Evolutionary conservation across 1,140 invertebrate genomes (phyloP).

Genomic region (Littorina saxatilis): DNA sequence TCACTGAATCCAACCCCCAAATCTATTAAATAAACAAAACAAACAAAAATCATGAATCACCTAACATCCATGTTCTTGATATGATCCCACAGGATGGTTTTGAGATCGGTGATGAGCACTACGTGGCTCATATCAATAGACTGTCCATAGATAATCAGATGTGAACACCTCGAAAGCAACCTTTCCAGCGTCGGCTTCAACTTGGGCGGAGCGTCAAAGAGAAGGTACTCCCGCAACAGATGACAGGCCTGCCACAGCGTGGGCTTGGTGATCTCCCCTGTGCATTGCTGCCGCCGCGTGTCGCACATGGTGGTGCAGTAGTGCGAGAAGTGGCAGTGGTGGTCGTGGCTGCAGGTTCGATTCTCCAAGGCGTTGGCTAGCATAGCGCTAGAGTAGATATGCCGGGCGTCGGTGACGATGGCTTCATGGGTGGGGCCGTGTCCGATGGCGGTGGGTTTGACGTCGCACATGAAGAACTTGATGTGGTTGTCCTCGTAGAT

Average conservation of each 20-base stretch:
- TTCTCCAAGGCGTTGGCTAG: constrained; percentile 43
- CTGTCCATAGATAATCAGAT: constrained; percentile 31
- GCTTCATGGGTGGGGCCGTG: constrained; percentile 56
- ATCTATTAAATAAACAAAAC: no score
- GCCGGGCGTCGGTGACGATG: constrained; percentile 48
- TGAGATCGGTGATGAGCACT: constrained; percentile 24
- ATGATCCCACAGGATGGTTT: constrained; percentile 32
- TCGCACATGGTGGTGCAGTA: constrained; percentile 59
- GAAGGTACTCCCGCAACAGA: constrained; percentile 62
- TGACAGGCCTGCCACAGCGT: constrained; percentile 57
- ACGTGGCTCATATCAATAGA: constrained; percentile 36
- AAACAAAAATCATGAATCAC: no score
- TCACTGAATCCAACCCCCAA: no score
- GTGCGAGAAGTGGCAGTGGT: constrained; percentile 55
- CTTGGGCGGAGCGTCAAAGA: constrained; percentile 55
- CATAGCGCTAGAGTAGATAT: constrained; percentile 49
- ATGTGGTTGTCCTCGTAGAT: constrained; percentile 57
- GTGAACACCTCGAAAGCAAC: constrained; percentile 14
- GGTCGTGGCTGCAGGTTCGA: constrained; percentile 50
- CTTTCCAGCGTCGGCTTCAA: not conserved
- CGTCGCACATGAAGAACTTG: constrained; percentile 65
- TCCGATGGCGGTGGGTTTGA: constrained; percentile 57
- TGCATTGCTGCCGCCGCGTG: constrained; percentile 46
- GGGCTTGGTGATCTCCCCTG: constrained; percentile 47
- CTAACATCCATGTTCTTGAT: constrained; percentile 29